These are phyloP conservation scores for Catharus fuscescens DNA, from an alignment of 2,113 vertebrate genomes.

Conservation along the genomic window DNA sequence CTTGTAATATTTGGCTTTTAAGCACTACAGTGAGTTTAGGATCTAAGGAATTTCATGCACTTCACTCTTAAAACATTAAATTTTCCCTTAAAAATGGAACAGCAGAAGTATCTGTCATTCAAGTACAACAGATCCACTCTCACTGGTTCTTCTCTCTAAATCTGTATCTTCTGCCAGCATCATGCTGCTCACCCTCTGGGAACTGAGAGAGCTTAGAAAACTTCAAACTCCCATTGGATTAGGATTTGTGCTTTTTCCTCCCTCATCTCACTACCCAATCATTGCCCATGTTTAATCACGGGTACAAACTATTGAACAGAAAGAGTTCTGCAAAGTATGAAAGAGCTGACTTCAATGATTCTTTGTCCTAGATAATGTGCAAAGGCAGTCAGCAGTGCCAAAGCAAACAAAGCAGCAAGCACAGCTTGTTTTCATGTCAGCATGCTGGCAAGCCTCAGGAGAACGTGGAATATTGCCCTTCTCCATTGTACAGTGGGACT, in stretches of 20 bases:
- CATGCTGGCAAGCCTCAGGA: accelerated
- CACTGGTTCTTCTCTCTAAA: neutral
- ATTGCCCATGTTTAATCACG: accelerated
- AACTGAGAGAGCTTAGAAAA: neutral
- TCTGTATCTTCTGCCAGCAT: neutral
- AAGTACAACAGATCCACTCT: accelerated
- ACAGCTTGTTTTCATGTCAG: accelerated
- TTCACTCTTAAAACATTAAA: neutral
- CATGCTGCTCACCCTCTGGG: no score
- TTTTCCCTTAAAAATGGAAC: neutral
- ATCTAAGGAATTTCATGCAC: neutral
- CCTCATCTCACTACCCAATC: neutral
- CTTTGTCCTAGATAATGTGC: accelerated
- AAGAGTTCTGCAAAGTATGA: neutral
- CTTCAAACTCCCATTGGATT: neutral
- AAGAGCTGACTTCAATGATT: neutral
- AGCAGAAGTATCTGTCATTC: neutral
- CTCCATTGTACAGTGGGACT: neutral
- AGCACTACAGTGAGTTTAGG: neutral
- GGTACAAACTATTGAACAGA: neutral
- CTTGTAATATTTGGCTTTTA: neutral
- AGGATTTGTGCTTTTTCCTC: neutral
- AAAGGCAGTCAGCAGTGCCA: neutral
- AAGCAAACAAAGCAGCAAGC: neutral
- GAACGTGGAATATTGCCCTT: neutral